phyloP scores from a whole-genome alignment of 2,888 invertebrate genomes.

The Leucophenga maculata region DNA sequence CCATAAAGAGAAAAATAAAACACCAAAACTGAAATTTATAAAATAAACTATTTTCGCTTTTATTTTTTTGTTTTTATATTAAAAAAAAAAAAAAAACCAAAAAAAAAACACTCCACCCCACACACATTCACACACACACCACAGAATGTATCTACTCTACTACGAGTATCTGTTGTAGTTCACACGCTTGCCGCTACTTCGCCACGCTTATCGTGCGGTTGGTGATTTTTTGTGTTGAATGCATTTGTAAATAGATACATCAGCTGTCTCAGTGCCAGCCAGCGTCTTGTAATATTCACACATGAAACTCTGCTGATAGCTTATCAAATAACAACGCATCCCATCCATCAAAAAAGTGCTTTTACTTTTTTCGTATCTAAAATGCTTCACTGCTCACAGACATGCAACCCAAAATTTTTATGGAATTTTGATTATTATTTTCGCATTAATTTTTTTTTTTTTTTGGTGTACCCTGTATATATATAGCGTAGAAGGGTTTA shows the following conservation, averaged over 20 bases:
- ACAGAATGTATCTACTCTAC: no score
- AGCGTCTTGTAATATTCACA: conserved; percentile 8
- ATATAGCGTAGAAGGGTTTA: no score
- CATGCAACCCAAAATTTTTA: no score
- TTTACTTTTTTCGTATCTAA: background rate
- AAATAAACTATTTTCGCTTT: no score
- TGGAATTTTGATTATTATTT: background rate
- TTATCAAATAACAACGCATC: conserved; percentile 22
- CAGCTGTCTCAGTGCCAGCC: background rate
- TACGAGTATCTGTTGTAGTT: background rate
- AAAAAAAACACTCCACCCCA: no score
- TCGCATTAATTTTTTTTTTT: background rate
- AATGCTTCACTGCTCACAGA: background rate
- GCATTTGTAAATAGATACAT: conserved; percentile 1
- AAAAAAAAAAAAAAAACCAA: no score
- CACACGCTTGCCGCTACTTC: background rate
- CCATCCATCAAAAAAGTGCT: conserved; percentile 4
- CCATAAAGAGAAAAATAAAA: no score
- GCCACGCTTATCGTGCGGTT: conserved; percentile 4
- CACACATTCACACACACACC: no score
- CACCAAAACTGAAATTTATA: no score
- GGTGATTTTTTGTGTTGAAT: background rate
- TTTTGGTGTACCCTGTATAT: no score
- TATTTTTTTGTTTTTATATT: no score
- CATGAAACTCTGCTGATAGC: conserved; percentile 13